Base-by-base conservation (phyloP, 2,113 vertebrate genomes). In the Alligator sinensis region DNA sequence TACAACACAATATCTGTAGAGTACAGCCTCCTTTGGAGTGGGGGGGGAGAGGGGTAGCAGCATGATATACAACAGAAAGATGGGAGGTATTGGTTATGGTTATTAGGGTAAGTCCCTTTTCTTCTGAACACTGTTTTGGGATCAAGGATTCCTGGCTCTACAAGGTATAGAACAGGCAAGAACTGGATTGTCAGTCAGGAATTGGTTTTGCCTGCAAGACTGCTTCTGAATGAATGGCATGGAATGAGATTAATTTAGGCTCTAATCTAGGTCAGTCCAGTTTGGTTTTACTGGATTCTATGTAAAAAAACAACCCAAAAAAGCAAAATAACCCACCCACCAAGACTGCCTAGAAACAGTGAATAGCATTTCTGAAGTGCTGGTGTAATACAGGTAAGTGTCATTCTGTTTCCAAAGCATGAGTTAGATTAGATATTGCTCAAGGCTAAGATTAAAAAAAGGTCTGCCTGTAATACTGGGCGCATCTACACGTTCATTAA, bases 1-100 rank as follows among this genome's bases (percentile, higher is more conserved):
- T 54, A 17, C 5, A 59, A 2, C 22, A 38, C n/a, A 0, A 4
- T 5, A 47, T 0, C 28, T n/a, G 3, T 10, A 0, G 12, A 4
- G 25, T 1, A 16, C 4, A 6, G 25, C 57, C 18, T 27, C 6
- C 64, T 1, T 14, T 61, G n/a, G 30, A 30, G 18, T 70, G 11
- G 34, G 54, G 78, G 24, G 1, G 1, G 16, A 22, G 30, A 68
- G n/a, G 16, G 2, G 21, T 34, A 10, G 68, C 68, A 38, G 5
- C 12, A 1, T 24, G 34, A 5, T 15, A 9, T 1, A 4, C 9
- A 1, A 22, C 1, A 2, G 64, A 55, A 34, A 15, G 38, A 63
- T 72, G 10, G 55, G 27, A 47, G 72, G 6, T 0, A 0, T 90
- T 87, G 75, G 47, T 66, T 3, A 0, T 9, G 30, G 57, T 72